Percentiles rank a stretch among this genome's conserved stretches.
Conservation (phyloP, 2,797 vertebrate genomes). For the Odontamblyopus rebecca region DNA sequence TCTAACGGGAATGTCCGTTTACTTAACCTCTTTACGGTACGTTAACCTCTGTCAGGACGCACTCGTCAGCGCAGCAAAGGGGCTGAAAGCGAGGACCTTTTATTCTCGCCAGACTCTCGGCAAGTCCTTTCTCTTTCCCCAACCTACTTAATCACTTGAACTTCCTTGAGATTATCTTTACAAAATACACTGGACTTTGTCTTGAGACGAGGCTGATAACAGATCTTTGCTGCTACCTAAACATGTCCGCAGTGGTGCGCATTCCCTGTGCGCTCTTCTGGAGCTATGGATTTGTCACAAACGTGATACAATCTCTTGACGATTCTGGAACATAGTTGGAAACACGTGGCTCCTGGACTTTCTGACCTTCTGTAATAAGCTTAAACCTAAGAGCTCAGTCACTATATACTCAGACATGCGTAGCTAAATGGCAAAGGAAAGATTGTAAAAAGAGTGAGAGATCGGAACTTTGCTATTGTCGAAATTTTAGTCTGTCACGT, state of each 20-base stretch:
- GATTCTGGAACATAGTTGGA: conserved; percentile 35
- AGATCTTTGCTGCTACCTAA: background rate
- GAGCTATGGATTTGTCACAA: background rate
- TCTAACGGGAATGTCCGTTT: conserved; percentile 75
- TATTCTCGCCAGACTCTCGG: conserved; percentile 25
- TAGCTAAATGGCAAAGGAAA: background rate
- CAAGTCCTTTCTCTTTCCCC: conserved; percentile 7
- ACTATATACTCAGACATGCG: background rate
- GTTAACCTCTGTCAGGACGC: conserved; percentile 80
- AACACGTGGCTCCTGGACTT: conserved; percentile 46
- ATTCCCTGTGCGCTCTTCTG: background rate
- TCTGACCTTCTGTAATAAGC: conserved; percentile 58
- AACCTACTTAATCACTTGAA: conserved; percentile 9
- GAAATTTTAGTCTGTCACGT: background rate
- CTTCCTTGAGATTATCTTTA: background rate
- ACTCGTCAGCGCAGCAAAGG: conserved; percentile 69
- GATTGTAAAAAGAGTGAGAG: background rate
- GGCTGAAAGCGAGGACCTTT: conserved; percentile 51
- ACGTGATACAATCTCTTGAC: conserved; percentile 21
- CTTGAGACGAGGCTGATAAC: background rate
- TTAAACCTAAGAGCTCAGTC: conserved; percentile 37
- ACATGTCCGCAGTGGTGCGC: background rate
- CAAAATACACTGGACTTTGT: background rate
- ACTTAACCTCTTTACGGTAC: conserved; percentile 82
- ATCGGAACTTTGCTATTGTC: background rate